Base-by-base conservation (phyloP, 2,797 vertebrate species). In the Microctenopoma lineatum region DNA sequence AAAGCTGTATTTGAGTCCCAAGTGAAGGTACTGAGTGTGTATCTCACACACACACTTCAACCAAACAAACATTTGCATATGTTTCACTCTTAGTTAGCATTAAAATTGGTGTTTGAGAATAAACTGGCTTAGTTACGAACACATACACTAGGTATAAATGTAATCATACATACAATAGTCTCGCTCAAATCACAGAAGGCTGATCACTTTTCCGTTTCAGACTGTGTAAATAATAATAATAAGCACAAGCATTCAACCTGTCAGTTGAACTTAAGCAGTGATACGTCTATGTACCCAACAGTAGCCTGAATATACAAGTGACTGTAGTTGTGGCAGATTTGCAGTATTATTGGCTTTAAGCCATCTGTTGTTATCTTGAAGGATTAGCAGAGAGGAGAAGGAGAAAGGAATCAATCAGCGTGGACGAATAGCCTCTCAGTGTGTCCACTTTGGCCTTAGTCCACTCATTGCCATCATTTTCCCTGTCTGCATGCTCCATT, bases 341-440 rank as follows among this genome's bases (percentile, higher is more conserved):
- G 70, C 42, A 50, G 73, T 65, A 69, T 86, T 85, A 80, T 73
- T 88, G 91, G 86, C 87, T 75, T 21, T 2, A 38, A 66, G 84
- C 87, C 88, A 75, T 80, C 72, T 90, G 91, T 80, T 89, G 84
- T 90, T 87, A 73, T 85, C 56, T 63, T 70, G 59, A 56, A 65
- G 84, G 89, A 90, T 92, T 90, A 89, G 53, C 68, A 53, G 75
- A 61, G 51, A 56, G 44, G 60, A 73, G 75, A 58, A 67, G 74
- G 74, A 87, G 88, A 90, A 90, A 84, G 84, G 81, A 75, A 90
- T 90, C 76, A 82, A 83, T 89, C 77, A 82, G 84, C 78, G 58
- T 75, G 70, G 70, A 71, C 84, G 90, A 90, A 91, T 89, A 75
- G 73, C 88, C 59, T 82, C 77, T 79, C 66, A 54, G 67, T 45